Conservation (phyloP, 2,113 vertebrate genomes). For the Erythrolamprus reginae region DNA sequence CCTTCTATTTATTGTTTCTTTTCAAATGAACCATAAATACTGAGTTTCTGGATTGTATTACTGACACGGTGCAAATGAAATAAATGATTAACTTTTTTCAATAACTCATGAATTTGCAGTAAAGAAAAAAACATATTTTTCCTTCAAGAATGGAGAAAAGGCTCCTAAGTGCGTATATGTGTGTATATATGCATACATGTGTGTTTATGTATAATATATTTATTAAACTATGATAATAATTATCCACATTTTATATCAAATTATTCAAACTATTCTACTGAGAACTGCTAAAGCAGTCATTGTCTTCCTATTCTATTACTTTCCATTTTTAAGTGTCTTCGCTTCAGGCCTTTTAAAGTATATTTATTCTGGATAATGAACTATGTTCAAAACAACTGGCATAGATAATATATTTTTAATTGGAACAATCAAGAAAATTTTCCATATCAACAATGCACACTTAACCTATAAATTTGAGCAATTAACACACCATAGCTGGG, state of each 20-base stretch:
- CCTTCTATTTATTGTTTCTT: background rate
- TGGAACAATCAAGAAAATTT: constrained; percentile 75
- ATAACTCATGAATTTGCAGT: constrained; percentile 28
- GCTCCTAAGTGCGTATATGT: constrained; percentile 15
- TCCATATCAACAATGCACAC: constrained; percentile 82
- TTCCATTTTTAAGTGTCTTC: constrained; percentile 41
- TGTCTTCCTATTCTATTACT: constrained; percentile 41
- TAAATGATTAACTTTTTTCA: constrained; percentile 22
- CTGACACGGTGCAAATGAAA: constrained; percentile 38
- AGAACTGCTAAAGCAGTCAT: constrained; percentile 52
- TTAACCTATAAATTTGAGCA: constrained; percentile 86
- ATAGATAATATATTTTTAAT: constrained; percentile 53
- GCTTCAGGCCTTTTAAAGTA: constrained; percentile 64
- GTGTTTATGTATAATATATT: background rate
- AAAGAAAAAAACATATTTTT: constrained; percentile 29
- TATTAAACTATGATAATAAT: constrained; percentile 50
- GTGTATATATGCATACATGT: background rate
- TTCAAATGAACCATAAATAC: constrained; percentile 9
- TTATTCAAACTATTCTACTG: constrained; percentile 53
- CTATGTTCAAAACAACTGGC: constrained; percentile 18
- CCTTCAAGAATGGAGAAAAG: constrained; percentile 38
- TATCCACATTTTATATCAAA: constrained; percentile 49
- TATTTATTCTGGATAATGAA: constrained; percentile 53
- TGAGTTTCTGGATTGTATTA: constrained; percentile 27
- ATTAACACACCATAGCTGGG: constrained; percentile 84